A percentile compares a stretch with the other conserved stretches of the same genome.
Evolutionary conservation across 2,113 vertebrate genomes (phyloP).

Genomic region (Rhinopomastus cyanomelas): DNA sequence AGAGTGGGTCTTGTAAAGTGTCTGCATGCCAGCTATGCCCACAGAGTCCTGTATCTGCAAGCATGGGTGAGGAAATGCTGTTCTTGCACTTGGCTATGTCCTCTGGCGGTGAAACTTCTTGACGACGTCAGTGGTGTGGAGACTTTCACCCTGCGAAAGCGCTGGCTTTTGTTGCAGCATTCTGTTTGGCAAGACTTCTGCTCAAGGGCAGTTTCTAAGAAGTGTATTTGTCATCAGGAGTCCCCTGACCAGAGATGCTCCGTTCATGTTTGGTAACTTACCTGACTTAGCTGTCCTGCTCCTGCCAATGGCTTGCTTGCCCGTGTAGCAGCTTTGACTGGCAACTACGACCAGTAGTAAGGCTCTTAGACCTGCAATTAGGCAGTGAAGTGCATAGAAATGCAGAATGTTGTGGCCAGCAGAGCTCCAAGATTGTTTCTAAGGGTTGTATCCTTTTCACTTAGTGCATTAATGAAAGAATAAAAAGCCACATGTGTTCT

Average conservation of each 20-base stretch:
- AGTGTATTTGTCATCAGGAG: neutral
- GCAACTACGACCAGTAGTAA: neutral
- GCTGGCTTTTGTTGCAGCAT: constrained; percentile 6
- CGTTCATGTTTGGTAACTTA: neutral
- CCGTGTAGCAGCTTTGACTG: neutral
- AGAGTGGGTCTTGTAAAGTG: neutral
- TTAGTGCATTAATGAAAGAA: neutral
- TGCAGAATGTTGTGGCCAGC: neutral
- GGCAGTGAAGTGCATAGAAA: neutral
- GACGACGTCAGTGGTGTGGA: neutral
- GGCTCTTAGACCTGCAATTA: neutral
- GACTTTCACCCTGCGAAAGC: neutral
- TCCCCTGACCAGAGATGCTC: neutral
- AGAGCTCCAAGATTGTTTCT: neutral
- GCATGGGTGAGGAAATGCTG: neutral
- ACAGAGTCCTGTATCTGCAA: neutral
- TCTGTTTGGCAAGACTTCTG: constrained; percentile 3
- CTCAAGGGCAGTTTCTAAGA: neutral
- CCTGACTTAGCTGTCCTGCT: neutral
- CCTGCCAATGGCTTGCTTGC: neutral
- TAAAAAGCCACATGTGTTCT: neutral
- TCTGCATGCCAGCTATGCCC: neutral
- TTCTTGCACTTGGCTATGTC: neutral
- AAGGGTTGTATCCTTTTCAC: neutral
- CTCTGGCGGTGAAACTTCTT: neutral